Conservation (phyloP, 2,888 invertebrate genomes). For the Amphipoea lucens region DNA sequence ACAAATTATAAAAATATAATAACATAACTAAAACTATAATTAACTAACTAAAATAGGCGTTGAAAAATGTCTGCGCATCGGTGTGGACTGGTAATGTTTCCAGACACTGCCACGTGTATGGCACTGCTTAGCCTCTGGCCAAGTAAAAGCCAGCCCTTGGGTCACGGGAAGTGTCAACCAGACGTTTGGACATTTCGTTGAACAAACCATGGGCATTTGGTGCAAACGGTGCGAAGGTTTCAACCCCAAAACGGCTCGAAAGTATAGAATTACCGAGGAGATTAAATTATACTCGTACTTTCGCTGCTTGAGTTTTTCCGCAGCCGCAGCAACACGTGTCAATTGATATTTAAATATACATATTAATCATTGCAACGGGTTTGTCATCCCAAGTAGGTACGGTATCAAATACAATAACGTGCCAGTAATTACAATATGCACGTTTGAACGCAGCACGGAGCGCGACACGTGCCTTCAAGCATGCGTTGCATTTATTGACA, state of each 20-base stretch:
- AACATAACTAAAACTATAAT: no score
- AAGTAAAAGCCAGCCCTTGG: no score
- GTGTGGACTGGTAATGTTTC: no score
- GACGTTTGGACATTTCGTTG: background rate
- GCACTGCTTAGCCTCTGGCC: no score
- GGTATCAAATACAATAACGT: constrained; percentile 36
- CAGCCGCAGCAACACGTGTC: background rate
- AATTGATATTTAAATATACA: constrained; percentile 28
- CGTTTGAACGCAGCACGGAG: constrained; percentile 47
- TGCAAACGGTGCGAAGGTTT: background rate
- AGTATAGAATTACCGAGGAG: background rate
- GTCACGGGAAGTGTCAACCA: background rate
- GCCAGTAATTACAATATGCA: constrained; percentile 39
- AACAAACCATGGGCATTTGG: background rate
- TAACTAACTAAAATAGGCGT: no score
- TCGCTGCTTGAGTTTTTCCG: background rate
- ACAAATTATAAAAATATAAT: no score
- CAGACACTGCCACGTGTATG: no score
- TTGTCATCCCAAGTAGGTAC: constrained; percentile 20
- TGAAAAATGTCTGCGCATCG: no score
- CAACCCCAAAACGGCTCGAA: background rate
- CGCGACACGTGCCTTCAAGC: constrained; percentile 35
- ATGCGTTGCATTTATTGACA: constrained; percentile 45
- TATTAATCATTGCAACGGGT: constrained; percentile 13
- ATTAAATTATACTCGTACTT: background rate